Conservation (phyloP, 2,888 invertebrate genomes). For the Drosophila limbata region DNA sequence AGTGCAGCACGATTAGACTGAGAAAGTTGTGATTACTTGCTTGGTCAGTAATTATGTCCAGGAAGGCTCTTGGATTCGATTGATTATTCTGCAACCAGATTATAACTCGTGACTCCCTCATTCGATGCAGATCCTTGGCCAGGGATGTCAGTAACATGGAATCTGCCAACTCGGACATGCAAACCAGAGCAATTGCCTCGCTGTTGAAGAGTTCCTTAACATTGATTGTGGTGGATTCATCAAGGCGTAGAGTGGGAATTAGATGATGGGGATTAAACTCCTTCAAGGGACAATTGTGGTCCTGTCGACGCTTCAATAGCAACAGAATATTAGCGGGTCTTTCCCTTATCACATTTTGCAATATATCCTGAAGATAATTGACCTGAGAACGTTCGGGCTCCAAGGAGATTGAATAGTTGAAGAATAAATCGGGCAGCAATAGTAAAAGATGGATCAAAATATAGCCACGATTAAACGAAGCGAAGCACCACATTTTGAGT, state of each 20-base stretch:
- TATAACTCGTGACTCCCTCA: conserved; percentile 30
- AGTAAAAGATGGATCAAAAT: background rate
- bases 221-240: background rate
- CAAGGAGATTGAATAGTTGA: background rate
- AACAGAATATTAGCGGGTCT: conserved; percentile 3
- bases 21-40: conserved; percentile 1
- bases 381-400: background rate
- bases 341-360: conserved; percentile 10
- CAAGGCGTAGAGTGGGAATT: conserved; percentile 11
- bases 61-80: background rate
- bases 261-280: background rate
- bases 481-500: conserved; percentile 12
- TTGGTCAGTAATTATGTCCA: background rate
- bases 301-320: background rate
- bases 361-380: conserved; percentile 12
- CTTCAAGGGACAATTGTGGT: conserved; percentile 6
- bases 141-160: conserved; percentile 14
- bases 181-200: conserved; percentile 23
- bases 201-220: conserved; percentile 7
- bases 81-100: conserved; percentile 10
- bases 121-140: conserved; percentile 26
- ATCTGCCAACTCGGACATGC: conserved; percentile 21
- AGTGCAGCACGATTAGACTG: conserved; percentile 30
- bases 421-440: background rate
- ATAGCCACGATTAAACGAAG: background rate